Conservation (phyloP, 2,113 vertebrate genomes). For the Urocolius indicus region DNA sequence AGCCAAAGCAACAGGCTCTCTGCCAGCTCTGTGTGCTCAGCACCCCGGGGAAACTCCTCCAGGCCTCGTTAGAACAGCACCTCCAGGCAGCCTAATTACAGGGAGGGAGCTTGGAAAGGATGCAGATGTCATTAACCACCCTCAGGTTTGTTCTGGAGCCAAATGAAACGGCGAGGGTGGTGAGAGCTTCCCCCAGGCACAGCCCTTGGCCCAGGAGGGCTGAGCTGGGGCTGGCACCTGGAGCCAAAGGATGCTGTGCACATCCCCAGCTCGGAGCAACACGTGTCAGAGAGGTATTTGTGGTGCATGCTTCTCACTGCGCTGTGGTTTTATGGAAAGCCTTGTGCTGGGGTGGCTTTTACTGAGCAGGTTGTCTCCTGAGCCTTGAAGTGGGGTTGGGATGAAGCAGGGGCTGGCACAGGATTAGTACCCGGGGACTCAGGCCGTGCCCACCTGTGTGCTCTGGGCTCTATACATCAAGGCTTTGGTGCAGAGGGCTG, state of each 20-base stretch:
- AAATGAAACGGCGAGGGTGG: not conserved
- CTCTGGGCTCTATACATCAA: not conserved
- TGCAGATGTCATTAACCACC: not conserved
- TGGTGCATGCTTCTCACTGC: not conserved
- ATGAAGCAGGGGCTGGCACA: rapidly evolving
- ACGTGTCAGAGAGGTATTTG: not conserved
- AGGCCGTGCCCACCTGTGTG: not conserved
- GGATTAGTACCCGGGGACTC: not conserved
- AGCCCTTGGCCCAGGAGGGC: not conserved
- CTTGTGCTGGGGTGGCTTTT: not conserved
- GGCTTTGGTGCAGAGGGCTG: not conserved
- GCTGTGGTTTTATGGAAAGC: not conserved
- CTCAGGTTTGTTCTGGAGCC: not conserved
- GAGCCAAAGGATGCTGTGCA: not conserved
- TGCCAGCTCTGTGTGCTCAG: not conserved
- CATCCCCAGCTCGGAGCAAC: no score
- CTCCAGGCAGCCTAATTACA: not conserved
- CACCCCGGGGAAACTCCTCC: not conserved
- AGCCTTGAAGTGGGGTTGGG: not conserved
- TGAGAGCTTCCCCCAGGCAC: not conserved
- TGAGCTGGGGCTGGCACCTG: not conserved
- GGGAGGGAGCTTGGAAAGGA: not conserved
- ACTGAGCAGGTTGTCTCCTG: rapidly evolving
- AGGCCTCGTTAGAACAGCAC: not conserved
- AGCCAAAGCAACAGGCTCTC: not conserved